Base-by-base conservation (phyloP, 2,888 invertebrate species). In the Lydus trimaculatus region DNA sequence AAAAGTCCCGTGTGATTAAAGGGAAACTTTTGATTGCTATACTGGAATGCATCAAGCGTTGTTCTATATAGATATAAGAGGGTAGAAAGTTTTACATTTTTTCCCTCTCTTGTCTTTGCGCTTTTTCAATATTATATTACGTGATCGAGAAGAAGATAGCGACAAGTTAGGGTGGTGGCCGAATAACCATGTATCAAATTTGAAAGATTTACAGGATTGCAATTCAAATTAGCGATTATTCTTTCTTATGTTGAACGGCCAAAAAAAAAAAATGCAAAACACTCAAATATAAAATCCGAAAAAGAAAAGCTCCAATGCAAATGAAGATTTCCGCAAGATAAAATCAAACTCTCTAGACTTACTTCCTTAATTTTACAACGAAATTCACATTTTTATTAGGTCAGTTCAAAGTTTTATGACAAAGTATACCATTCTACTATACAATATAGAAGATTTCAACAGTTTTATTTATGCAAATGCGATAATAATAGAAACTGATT, bases 141-240 rank as follows among this genome's bases (percentile, higher is more conserved):
- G 48, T 52, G 48, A 23, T 52, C 9, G 4, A 20, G 20, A 52
- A 52, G 48, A 52, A 9, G 48, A 23, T 11, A 23, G 23, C 20
- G 8, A 52, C 48, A 52, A 52, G n/a, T 64, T 58, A 61, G 58
- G 69, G 36, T 43, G 70, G 72, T 43, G 63, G 64, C 59, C 60
- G 66, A 66, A 65, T 69, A 72, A 62, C 79, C 76, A 79, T 82
- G 81, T 80, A 82, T 83, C 83, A 83, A 82, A 80, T 82, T 79
- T 82, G 82, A 82, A 81, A 80, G 83, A 83, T 83, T 82, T 82
- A 83, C 75, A 75, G 80, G 80, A 81, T 81, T 78, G 82, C 82
- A 82, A 83, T 83, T 83, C 82, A 83, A 83, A 83, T 83, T 81
- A 83, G 79, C 77, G 79, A 82, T 82, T 82, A 82, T 79, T 77